Conservation (phyloP, 2,888 invertebrate species). For the Allygus modestus region DNA sequence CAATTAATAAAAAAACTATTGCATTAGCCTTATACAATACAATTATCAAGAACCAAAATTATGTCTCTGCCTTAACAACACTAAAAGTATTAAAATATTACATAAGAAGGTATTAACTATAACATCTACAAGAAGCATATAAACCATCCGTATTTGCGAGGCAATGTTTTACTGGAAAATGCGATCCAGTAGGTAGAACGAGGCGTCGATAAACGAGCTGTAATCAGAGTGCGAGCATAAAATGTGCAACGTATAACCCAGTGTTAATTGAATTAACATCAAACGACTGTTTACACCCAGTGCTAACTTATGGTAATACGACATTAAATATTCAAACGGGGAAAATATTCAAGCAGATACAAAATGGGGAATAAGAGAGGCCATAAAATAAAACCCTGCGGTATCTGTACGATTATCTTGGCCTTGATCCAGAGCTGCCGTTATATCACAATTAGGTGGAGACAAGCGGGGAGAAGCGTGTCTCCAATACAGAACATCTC, state of each 20-base stretch:
- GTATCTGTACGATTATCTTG: background rate
- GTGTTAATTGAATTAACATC: slow-evolving; percentile 12
- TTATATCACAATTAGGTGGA: slow-evolving; percentile 31
- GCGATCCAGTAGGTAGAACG: background rate
- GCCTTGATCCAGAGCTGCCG: slow-evolving; percentile 7
- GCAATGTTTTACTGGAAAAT: background rate
- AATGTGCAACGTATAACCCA: background rate
- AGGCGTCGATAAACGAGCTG: background rate
- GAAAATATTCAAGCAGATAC: slow-evolving; percentile 1
- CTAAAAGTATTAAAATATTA: no score
- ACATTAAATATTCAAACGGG: background rate
- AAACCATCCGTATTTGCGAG: no score
- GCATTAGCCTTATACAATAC: no score
- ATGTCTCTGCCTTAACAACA: no score
- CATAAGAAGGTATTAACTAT: no score
- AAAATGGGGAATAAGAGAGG: slow-evolving; percentile 13
- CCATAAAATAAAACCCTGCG: slow-evolving; percentile 15
- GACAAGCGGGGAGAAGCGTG: background rate
- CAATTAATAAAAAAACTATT: no score
- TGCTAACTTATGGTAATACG: background rate
- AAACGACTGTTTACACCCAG: background rate
- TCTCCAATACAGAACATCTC: slow-evolving; percentile 22
- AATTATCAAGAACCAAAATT: no score
- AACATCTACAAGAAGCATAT: no score
- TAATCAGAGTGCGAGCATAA: background rate